These are phyloP conservation scores for Oxyruncus cristatus DNA, from an alignment of 2,113 vertebrate species.

Conservation along the genomic window DNA sequence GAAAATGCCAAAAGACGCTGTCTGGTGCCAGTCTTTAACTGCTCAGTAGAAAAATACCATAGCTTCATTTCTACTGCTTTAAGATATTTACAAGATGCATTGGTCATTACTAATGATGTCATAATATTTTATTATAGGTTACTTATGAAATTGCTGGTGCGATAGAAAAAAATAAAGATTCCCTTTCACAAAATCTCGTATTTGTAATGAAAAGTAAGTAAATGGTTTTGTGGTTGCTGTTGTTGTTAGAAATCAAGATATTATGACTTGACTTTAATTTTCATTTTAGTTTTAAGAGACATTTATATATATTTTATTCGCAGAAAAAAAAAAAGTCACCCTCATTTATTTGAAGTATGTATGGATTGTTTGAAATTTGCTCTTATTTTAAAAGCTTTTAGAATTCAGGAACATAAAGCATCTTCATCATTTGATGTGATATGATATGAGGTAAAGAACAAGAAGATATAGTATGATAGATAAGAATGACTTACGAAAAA, in stretches of 20 bases:
- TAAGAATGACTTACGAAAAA: background rate
- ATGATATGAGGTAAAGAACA: background rate
- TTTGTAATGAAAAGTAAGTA: slow-evolving; percentile 95
- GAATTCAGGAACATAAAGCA: slow-evolving; percentile 6
- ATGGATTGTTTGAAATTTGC: background rate
- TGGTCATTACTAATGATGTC: slow-evolving; percentile 52
- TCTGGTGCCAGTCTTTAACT: background rate
- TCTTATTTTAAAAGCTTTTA: slow-evolving; percentile 39
- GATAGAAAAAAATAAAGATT: slow-evolving; percentile 90
- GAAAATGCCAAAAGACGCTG: background rate
- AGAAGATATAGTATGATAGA: background rate
- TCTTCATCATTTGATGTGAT: background rate
- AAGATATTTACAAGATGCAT: background rate
- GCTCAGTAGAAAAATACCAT: background rate
- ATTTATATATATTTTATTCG: background rate
- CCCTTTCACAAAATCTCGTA: slow-evolving; percentile 90
- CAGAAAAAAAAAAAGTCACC: background rate
- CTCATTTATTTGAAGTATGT: background rate
- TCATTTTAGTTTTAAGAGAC: background rate
- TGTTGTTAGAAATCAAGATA: background rate
- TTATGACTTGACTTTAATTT: background rate
- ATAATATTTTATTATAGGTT: slow-evolving; percentile 77
- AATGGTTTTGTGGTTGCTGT: slow-evolving; percentile 1
- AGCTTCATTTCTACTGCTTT: background rate
- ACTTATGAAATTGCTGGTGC: slow-evolving; percentile 89